Conservation (phyloP, 1,140 invertebrate genomes). For the Battus philenor region DNA sequence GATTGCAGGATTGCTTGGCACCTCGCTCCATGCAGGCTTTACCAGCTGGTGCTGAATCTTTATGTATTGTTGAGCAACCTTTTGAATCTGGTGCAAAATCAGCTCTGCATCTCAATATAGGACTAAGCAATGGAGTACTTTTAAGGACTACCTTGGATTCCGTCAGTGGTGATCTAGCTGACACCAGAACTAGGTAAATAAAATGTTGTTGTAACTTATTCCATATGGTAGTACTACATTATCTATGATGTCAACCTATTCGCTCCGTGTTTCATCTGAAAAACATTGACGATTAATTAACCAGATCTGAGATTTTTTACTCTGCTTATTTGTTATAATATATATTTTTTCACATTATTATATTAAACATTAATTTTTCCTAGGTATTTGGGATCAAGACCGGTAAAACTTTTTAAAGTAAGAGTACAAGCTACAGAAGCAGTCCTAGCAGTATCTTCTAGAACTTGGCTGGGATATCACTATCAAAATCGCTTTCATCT, state of each 20-base stretch:
- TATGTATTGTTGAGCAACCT: slow-evolving; percentile 94
- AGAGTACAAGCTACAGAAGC: slow-evolving; percentile 96
- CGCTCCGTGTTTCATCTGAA: slow-evolving; percentile 71
- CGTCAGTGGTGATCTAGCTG: slow-evolving; percentile 97
- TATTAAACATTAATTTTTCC: slow-evolving; percentile 22
- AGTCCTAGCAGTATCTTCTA: slow-evolving; percentile 97
- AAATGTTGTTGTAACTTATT: slow-evolving; percentile 11
- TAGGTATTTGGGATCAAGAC: slow-evolving; percentile 92
- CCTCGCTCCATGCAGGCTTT: slow-evolving; percentile 97
- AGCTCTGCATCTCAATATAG: slow-evolving; percentile 97
- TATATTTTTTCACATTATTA: slow-evolving; percentile 1
- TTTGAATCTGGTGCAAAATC: slow-evolving; percentile 82
- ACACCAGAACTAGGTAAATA: slow-evolving; percentile 90
- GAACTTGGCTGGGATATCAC: slow-evolving; percentile 99
- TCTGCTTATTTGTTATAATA: no score
- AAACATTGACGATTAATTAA: slow-evolving; percentile 63
- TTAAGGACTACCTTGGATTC: slow-evolving; percentile 97
- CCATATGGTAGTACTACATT: slow-evolving; percentile 12
- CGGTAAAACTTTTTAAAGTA: slow-evolving; percentile 97
- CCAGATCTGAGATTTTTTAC: slow-evolving; percentile 57
- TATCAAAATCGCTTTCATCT: slow-evolving; percentile 98
- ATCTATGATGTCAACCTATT: slow-evolving; percentile 55
- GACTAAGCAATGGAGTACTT: slow-evolving; percentile 97
- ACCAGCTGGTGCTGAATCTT: slow-evolving; percentile 96
- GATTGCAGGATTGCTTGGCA: slow-evolving; percentile 87